Evolutionary conservation across 2,113 vertebrate genomes (phyloP), one percentile per base, ranked within the genome.

Genomic region (Siphamia tubifer): DNA sequence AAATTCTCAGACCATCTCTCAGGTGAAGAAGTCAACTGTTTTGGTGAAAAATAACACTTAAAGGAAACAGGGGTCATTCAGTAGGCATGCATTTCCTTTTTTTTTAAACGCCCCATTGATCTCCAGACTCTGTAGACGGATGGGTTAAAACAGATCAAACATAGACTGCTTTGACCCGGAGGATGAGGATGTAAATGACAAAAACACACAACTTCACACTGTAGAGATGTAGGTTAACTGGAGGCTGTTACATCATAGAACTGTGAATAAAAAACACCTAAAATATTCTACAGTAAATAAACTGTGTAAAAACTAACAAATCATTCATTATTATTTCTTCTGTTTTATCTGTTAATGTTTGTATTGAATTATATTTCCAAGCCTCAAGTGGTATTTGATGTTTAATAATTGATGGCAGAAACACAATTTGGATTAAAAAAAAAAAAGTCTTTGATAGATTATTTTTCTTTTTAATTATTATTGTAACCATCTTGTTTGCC

Each of bases 61-160:
- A 13, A 69, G 63, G 51, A 78, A 51, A 61, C 57, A 60, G 21
- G 64, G 77, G 78, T 72, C 27, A 51, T 12, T 45, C 52, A 30
- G 31, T 35, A 56, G 25, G 23, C 19, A 6, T 61, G 61, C 43
- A 28, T 58, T 77, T 88, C 44, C 73, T 24, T 64, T 68, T 56
- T 38, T n/a, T n/a, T n/a, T n/a, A n/a, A n/a, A 10, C 3, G 23
- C 53, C 64, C 60, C 71, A 76, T 87, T 83, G 55, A 53, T 79
- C 55, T 51, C 52, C 54, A 54, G 39, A 56, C 48, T 67, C 43
- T 71, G 78, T 65, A 32, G 74, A 69, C 0, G 6, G 78, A n/a
- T n/a, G n/a, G n/a, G 57, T 55, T 48, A 35, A 49, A 45, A 24
- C 19, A 21, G 44, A 64, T 78, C 74, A 74, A 70, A 88, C 25